phyloP scores from a whole-genome alignment of 64 coral and sea anemone species.

The Porites lutea region DNA sequence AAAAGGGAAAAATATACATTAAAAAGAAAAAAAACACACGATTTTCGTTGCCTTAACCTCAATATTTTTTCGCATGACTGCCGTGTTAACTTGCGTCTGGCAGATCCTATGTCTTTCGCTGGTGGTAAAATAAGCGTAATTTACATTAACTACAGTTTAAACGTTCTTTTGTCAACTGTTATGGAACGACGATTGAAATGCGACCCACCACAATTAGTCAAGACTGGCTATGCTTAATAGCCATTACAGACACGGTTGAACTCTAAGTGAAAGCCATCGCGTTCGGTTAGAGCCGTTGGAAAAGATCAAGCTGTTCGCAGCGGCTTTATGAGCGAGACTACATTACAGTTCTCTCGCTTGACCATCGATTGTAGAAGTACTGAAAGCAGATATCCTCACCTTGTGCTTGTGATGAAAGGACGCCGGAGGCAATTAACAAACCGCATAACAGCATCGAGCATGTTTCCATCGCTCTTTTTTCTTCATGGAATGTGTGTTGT shows the following conservation, averaged over 20 bases:
- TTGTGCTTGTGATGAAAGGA: constrained; percentile 53
- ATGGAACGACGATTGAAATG: background rate
- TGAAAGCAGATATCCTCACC: constrained; percentile 60
- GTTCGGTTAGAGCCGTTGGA: background rate
- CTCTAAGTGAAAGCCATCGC: background rate
- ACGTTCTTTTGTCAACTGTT: constrained; percentile 68
- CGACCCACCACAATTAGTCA: background rate
- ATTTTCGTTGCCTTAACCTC: background rate
- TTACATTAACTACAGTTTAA: constrained; percentile 64
- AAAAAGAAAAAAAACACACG: background rate
- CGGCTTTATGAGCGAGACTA: background rate
- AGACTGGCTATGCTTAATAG: background rate
- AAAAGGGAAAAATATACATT: background rate
- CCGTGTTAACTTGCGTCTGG: background rate
- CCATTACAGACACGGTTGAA: background rate
- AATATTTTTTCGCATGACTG: background rate
- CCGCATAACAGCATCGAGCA: constrained; percentile 73
- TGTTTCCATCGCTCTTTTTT: constrained; percentile 64
- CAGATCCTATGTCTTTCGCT: constrained; percentile 25
- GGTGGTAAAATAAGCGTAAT: constrained; percentile 46
- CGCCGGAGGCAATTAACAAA: constrained; percentile 57
- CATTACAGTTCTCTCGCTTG: background rate
- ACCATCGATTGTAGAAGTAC: background rate
- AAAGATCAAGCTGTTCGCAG: background rate
- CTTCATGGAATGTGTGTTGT: constrained; percentile 63